Base-by-base conservation (phyloP, 2,888 invertebrate species). In the Griposia aprilina region DNA sequence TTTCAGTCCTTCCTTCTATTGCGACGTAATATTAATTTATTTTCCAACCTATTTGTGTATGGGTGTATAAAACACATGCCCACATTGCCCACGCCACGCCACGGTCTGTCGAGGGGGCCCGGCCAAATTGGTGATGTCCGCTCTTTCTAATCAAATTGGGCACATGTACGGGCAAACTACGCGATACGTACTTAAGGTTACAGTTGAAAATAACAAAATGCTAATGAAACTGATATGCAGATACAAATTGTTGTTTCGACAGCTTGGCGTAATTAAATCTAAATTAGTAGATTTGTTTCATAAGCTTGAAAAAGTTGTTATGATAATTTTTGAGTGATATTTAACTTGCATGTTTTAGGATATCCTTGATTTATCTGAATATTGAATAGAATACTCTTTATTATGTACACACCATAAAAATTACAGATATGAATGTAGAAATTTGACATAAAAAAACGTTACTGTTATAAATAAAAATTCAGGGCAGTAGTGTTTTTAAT, bases 91-190 rank as follows among this genome's bases (percentile, higher is more conserved):
- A 87, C 89, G 90, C 87, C 84, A 87, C 80, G 80, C 77, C 78
- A 75, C 87, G 88, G 81, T 83, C 69, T 80, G 85, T 85, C 86
- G 84, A 87, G 92, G 93, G 95, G 95, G 92, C 90, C 90, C 89
- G 83, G 80, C 75, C 92, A 94, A 95, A 96, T 95, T 96, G 96
- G 92, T 87, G 88, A 95, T 95, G 93, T 96, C 96, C 96, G 96
- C 94, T 94, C 93, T 93, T 91, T 92, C 92, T 93, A 93, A 95
- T 95, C 92, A 92, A 93, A 94, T 94, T 92, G 93, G 91, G 90
- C 90, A 88, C 90, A 90, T 92, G 91, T 91, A 87, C 91, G 88
- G 88, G 90, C 90, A 89, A 90, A 91, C 88, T 83, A 75, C 57
- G 70, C 78, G 63, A 74, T 75, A 81, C 41, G 48, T 81, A 84